Evolutionary conservation across 2,888 invertebrate species (phyloP), one percentile per base, ranked within the genome.

Genomic region (Nemotelus pantherinus): DNA sequence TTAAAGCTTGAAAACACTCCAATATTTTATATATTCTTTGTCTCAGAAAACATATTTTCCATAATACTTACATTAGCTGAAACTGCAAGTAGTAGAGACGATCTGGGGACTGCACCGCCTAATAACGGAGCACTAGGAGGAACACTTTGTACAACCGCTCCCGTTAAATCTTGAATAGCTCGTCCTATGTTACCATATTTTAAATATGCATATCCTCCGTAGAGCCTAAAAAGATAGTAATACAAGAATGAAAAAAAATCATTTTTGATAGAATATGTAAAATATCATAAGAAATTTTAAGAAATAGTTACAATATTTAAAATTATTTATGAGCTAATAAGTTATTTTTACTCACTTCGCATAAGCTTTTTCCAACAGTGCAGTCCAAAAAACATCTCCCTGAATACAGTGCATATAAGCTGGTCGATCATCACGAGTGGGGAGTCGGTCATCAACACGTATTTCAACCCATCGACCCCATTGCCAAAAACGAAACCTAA

Each of bases 381-480:
- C 91, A 60, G 92, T 90, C 92, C 94, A 94, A 89, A 93, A 94
- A 86, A 94, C 93, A 10, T 82, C 82, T 10, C 80, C 78, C 64
- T 82, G 82, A 9, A 81, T 80, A 82, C 90, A 91, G 81, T 90
- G 90, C 76, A 91, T 88, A 83, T 90, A 90, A 72, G 92, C 88
- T 44, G 92, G 88, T 77, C 91, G 88, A 68, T 91, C 91, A 82
- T 90, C 90, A 84, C 91, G 90, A 9, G 92, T 91, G 63, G 94
- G 94, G 82, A 94, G 88, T 82, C 91, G 89, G 87, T 94, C 94
- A 87, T 95, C 94, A 77, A 94, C 90, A 45, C 91, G 85, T 76
- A 94, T 90, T 84, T 94, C 93, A 80, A 90, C 90, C 94, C 94
- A 94, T 83, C 90, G 89, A 6, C 93, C 94, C 86, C 93, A 94